Conservation (phyloP, 2,888 invertebrate genomes). For the Marronus borbonicus region DNA sequence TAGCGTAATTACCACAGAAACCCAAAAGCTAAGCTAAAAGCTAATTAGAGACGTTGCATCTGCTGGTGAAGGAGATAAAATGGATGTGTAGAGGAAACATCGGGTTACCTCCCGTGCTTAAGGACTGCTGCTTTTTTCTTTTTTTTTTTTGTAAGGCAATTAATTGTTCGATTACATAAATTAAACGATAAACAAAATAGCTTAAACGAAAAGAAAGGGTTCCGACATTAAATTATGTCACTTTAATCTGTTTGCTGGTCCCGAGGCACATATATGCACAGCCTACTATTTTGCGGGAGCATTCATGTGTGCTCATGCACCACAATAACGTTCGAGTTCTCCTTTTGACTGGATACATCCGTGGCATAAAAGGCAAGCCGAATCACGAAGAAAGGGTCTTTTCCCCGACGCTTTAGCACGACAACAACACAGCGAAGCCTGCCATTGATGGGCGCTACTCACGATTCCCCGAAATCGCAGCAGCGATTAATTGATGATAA, state of each 20-base stretch:
- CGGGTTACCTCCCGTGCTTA: too few relatives aligned
- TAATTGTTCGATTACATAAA: too few relatives aligned
- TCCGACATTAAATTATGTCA: neutral
- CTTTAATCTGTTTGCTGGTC: neutral
- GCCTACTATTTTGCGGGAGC: constrained; percentile 38
- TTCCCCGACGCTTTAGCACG: neutral
- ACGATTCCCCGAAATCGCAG: constrained; percentile 12
- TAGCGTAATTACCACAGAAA: too few relatives aligned
- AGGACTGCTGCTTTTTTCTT: too few relatives aligned
- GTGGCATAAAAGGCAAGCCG: neutral
- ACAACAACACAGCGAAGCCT: neutral
- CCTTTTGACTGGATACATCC: neutral
- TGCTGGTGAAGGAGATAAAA: too few relatives aligned
- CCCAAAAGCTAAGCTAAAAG: too few relatives aligned
- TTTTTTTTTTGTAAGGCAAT: too few relatives aligned
- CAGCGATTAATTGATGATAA: constrained; percentile 32
- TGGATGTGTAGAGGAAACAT: too few relatives aligned
- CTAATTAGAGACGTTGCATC: too few relatives aligned
- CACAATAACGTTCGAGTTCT: constrained; percentile 8
- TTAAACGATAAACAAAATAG: too few relatives aligned
- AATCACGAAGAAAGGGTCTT: neutral
- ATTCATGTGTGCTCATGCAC: constrained; percentile 22
- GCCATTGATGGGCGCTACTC: constrained; percentile 8
- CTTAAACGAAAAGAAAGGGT: neutral
- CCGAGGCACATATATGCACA: neutral